Base-by-base conservation (phyloP, 2,113 vertebrate species). In the Oncorhynchus mykiss region DNA sequence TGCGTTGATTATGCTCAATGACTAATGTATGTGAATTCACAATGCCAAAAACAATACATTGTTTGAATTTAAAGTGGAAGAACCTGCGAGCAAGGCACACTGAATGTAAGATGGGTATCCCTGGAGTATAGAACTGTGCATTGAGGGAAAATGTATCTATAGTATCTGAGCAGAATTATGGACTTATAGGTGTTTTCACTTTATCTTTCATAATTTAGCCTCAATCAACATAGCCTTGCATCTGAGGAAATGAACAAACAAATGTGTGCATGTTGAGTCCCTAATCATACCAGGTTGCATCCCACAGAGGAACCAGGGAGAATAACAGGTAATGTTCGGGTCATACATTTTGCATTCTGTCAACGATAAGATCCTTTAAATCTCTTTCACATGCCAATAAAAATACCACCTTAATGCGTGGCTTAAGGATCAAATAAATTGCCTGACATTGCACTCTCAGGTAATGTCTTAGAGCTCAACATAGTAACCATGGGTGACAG, bases 11-110 rank as follows among this genome's bases (percentile, higher is more conserved):
- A 85, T 68, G 71, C 72, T 12, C 67, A 67, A 75, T 85, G 49
- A 80, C 86, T 82, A 83, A 82, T 80, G 66, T 22, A 86, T 80
- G 70, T 45, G n/a, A 75, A 74, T 70, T 25, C 67, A 75, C 16
- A 54, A 62, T 62, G 57, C 31, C n/a, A 39, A 69, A 51, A 57
- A 29, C 34, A 39, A 70, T 66, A 76, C 71, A 62, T 49, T 11
- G n/a, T 64, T 64, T 70, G 4, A 25, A 70, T 45, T 5, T n/a
- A 24, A 78, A 77, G 69, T 20, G 31, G 73, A 75, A 51, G 31
- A 31, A 77, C 62, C 68, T 73, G 80, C 5, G 51, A 74, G 39
- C 18, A 24, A 76, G 66, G 31, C 48, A 24, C 27, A 24, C 16
- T 76, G 27, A 29, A 13, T 25, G 45, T 51, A 73, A 78, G n/a